Percentiles rank a stretch among this genome's conserved stretches.
These are phyloP conservation scores for Anolis sagrei DNA, from an alignment of 2,113 vertebrate species.

Conservation along the genomic window DNA sequence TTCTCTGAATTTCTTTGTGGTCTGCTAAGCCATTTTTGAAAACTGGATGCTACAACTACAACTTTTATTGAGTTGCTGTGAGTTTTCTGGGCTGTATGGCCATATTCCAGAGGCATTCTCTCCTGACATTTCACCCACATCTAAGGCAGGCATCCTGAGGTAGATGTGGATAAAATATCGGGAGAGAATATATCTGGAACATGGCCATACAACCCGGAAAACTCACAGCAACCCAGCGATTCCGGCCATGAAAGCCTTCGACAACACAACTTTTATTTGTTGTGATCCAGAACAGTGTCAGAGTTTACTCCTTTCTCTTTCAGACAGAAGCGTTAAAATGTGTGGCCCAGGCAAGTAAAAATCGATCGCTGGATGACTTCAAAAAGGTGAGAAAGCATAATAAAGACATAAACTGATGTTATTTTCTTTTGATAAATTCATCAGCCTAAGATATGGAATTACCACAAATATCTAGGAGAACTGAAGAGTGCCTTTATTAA, in stretches of 20 bases:
- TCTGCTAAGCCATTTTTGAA: not conserved
- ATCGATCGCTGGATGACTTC: slow-evolving; percentile 98
- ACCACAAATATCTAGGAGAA: not conserved
- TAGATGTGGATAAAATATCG: too few species aligned
- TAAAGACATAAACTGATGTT: not conserved
- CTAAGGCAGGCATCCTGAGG: too few species aligned
- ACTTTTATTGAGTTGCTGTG: too few species aligned
- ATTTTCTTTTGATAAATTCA: not conserved
- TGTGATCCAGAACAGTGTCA: not conserved
- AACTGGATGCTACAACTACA: not conserved
- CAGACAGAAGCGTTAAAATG: slow-evolving; percentile 98
- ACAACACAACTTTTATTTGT: too few species aligned
- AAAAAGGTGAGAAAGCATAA: slow-evolving; percentile 86
- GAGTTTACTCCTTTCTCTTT: not conserved
- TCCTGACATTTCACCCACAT: too few species aligned
- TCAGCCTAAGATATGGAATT: not conserved
- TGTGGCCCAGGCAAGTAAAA: slow-evolving; percentile 97
- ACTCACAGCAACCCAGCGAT: too few species aligned
- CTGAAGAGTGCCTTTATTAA: not conserved
- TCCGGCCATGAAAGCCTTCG: too few species aligned
- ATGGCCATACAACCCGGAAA: too few species aligned
- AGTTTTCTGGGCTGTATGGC: too few species aligned
- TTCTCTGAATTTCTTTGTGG: not conserved
- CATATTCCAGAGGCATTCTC: too few species aligned
- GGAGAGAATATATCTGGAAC: too few species aligned